Conservation (phyloP, 2,797 vertebrate genomes). For the Onychomys arenicola region DNA sequence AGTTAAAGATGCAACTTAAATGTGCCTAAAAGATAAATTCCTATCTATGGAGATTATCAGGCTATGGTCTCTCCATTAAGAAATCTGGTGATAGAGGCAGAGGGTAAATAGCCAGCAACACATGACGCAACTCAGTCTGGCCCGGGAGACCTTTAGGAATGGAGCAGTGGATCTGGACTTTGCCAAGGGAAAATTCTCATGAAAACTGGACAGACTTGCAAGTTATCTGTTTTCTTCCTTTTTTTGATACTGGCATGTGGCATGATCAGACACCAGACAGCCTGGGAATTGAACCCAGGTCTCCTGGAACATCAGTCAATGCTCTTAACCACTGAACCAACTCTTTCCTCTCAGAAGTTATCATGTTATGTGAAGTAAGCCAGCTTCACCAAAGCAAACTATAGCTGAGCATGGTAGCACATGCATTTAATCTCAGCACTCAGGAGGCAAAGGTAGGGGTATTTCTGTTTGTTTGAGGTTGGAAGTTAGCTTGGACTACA, state of each 20-base stretch:
- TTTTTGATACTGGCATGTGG: too few species aligned
- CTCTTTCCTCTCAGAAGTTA: not conserved
- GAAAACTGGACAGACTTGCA: not conserved
- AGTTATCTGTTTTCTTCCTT: not conserved
- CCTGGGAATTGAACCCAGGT: too few species aligned
- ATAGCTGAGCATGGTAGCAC: too few species aligned
- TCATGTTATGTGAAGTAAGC: not conserved
- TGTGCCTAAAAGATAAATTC: not conserved
- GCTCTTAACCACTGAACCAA: too few species aligned
- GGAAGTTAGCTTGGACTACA: too few species aligned
- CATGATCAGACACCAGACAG: too few species aligned
- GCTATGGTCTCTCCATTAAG: not conserved
- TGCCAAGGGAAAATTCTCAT: not conserved
- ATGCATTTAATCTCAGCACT: not conserved
- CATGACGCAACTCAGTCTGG: not conserved
- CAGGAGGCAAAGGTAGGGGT: too few species aligned
- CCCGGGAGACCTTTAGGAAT: not conserved
- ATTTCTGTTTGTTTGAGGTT: too few species aligned
- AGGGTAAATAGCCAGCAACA: too few species aligned
- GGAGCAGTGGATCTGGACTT: not conserved
- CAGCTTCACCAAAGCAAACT: not conserved
- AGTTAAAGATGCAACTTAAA: not conserved
- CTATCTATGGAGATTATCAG: not conserved
- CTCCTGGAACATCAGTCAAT: too few species aligned
- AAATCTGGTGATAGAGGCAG: not conserved